Base-by-base conservation (phyloP, 2,888 invertebrate species). In the Anoncus sp. region DNA sequence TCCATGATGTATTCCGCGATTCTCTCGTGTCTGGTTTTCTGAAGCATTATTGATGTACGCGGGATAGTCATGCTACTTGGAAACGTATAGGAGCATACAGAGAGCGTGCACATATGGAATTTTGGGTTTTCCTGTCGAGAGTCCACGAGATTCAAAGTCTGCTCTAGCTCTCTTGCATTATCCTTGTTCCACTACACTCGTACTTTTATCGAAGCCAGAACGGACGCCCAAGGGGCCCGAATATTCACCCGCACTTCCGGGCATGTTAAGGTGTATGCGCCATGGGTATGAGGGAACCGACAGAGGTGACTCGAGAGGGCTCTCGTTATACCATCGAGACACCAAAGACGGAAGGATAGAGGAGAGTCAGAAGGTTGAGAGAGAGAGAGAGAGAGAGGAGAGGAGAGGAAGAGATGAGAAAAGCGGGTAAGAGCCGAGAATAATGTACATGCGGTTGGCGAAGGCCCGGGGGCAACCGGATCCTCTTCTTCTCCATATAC, bases 401-500 rank as follows among this genome's bases (percentile, higher is more conserved):
- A 7, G 7, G 47, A 38, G 63, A 31, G 40, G 43, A 65, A 69
- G 27, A 60, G 45, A 38, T 57, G 47, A 35, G 27, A 27, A 38
- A 57, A 31, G 40, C 53, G 45, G 51, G 60, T 60, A 72, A 72
- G 72, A 69, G 77, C 75, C 24, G 73, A 70, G 66, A 74, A 79
- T 74, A 77, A 77, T 77, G 79, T 70, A 70, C 79, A 77, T 79
- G 76, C 66, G 79, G 77, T 79, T 77, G 76, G 73, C 69, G 71
- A 71, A 57, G 78, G 67, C 72, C 75, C 62, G 53, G 51, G 51
- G 79, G 77, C 79, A 75, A 75, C 75, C 69, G 79, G 72, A 75
- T 75, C 63, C 51, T 57, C 78, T 65, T 55, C 35, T 16, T 62
- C 27, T 43, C 20, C 45, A 24, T 31, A 3, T 53, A 31, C 35